Evolutionary conservation across 2,888 invertebrate genomes (phyloP), one percentile per base, ranked within the genome.

Genomic region (Colostygia pectinataria): DNA sequence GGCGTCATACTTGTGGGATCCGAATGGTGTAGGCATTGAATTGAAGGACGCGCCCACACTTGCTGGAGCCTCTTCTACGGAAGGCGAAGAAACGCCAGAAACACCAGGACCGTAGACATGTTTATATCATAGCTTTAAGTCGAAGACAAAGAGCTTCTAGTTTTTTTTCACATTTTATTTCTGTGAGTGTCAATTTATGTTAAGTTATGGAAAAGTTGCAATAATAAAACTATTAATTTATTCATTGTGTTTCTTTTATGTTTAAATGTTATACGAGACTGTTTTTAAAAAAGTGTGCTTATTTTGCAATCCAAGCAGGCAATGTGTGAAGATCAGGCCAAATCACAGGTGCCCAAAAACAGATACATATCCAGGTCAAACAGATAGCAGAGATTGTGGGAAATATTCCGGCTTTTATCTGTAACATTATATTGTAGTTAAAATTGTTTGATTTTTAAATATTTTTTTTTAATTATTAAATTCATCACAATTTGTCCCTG

Each of bases 371-470:
- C 76, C 80, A 83, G 0, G 81, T 66, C 14, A 79, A 15, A 0
- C 80, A 2, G 14, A 77, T 68, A 4, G 72, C 71, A 0, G 60
- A 45, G 2, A 84, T 1, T 4, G 83, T 75, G 2, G 83, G 80
- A 0, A 71, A 75, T 2, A 64, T 4, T 0, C 84, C 84, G 1
- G 80, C 80, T 50, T 69, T 70, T 0, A 85, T 71, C 84, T 85
- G 71, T n/a, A 71, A 79, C 18, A 40, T 34, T 36, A 31, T 18
- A 1, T 23, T 20, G 15, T 27, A 28, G 12, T 27, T 27, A 10
- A 27, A 4, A 27, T 3, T 24, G 2, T 31, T 3, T 18, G 18
- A 3, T 18, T 3, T 18, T 2, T 18, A 18, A n/a, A n/a, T n/a
- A n/a, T n/a, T n/a, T n/a, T n/a, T n/a, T n/a, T n/a, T n/a, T n/a